Evolutionary conservation across 2,113 vertebrate species (phyloP).

Genomic region (Gopherus evgoodei): DNA sequence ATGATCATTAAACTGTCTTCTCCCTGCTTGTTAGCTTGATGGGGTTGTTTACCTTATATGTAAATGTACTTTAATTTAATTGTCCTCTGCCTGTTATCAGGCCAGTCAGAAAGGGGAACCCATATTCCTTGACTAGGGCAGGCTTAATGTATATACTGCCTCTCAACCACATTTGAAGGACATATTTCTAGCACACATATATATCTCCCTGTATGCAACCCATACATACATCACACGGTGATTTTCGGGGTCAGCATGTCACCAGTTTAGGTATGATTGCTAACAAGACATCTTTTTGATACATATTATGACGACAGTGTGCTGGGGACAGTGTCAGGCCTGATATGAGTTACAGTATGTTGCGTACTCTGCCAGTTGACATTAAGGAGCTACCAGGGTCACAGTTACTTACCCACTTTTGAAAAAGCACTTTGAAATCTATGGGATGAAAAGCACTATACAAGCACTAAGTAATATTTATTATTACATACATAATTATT

Average conservation of each 20-base stretch:
- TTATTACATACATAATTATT: not conserved
- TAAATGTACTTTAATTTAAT: not conserved
- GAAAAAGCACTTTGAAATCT: not conserved
- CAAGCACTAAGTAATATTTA: not conserved
- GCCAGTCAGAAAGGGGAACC: not conserved
- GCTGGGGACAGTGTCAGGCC: not conserved
- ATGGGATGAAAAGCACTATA: not conserved
- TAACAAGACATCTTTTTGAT: not conserved
- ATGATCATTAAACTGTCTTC: not conserved
- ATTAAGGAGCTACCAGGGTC: not conserved
- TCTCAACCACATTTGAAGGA: not conserved
- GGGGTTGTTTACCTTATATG: not conserved
- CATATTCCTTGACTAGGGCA: not conserved
- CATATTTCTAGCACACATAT: not conserved
- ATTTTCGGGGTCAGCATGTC: not conserved
- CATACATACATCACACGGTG: not conserved
- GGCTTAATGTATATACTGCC: not conserved
- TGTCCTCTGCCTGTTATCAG: not conserved
- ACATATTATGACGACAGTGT: not conserved
- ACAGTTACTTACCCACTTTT: not conserved
- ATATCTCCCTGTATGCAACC: not conserved
- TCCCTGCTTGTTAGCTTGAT: not conserved
- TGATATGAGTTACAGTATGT: not conserved
- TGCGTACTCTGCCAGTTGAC: not conserved
- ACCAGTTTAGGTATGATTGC: not conserved